Base-by-base conservation (phyloP, 2,113 vertebrate genomes). In the Takifugu bimaculatus region DNA sequence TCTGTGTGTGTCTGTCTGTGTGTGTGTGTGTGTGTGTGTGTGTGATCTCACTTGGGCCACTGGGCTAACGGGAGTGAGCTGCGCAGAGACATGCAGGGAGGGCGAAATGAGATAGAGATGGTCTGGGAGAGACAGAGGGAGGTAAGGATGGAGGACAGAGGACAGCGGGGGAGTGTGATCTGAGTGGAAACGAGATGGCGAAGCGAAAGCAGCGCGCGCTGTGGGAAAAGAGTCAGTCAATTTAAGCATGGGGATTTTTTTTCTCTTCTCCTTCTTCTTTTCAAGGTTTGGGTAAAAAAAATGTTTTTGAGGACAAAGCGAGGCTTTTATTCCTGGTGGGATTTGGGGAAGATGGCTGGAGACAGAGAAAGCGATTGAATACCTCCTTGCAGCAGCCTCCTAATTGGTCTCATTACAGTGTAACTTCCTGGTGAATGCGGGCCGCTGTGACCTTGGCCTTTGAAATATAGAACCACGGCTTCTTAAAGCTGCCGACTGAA, bases 371-470 rank as follows among this genome's bases (percentile, higher is more conserved):
- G 69, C 74, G 78, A 79, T 57, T 72, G 79, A 86, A 84, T 84
- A 65, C 61, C 66, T 77, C 77, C 78, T 66, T 45, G 75, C 64
- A 52, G 69, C 79, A 75, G 77, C 71, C 78, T 83, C 78, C 78
- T 88, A 90, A 91, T 90, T 89, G 83, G 60, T 73, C 80, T 87
- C 80, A 90, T 91, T 91, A 90, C 82, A 72, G 62, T 55, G 65
- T 73, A 80, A 90, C 82, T 88, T 90, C 83, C 88, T 88, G 72
- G 68, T 87, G 79, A 78, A 76, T 73, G 75, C 64, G 27, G 71
- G 63, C 81, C 42, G 15, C 47, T 62, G 61, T 88, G 89, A 89
- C 89, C 89, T 89, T 89, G 88, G 77, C 81, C 82, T 91, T 89
- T 91, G 86, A 88, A 85, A 90, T 80, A 67, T 65, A 81, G 82